Conservation (phyloP, 1,140 invertebrate species). For the Drosophila oshimai region DNA sequence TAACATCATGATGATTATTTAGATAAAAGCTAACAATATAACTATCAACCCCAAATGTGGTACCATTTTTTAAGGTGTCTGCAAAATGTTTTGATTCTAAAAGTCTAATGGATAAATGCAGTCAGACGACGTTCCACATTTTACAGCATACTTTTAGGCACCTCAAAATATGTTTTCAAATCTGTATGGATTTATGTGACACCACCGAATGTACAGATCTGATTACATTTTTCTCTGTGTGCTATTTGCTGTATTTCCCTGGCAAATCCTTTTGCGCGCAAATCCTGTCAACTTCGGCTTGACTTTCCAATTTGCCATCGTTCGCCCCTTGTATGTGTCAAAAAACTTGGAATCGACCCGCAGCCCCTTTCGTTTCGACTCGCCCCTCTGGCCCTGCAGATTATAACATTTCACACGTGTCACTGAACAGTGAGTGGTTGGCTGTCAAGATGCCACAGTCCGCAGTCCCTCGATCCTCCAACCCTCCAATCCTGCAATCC, state of each 20-base stretch:
- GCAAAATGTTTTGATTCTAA: too few relatives aligned
- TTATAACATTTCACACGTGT: slow-evolving; percentile 71
- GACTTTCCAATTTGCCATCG: slow-evolving; percentile 65
- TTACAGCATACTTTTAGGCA: too few relatives aligned
- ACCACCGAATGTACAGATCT: too few relatives aligned
- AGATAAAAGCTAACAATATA: not conserved
- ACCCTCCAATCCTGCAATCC: not conserved
- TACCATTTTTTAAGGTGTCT: too few relatives aligned
- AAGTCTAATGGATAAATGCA: too few relatives aligned
- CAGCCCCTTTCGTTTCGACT: too few relatives aligned
- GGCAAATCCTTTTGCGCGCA: slow-evolving; percentile 62
- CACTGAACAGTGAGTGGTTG: slow-evolving; percentile 73
- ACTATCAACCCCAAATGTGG: too few relatives aligned
- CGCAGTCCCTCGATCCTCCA: not conserved
- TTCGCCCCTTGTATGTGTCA: slow-evolving; percentile 64
- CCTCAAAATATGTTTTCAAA: too few relatives aligned
- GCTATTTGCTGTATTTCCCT: slow-evolving; percentile 37
- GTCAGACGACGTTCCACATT: too few relatives aligned
- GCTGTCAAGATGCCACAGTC: slow-evolving; percentile 50
- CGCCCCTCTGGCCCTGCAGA: slow-evolving; percentile 25
- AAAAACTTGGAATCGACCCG: slow-evolving; percentile 46
- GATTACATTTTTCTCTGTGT: not conserved
- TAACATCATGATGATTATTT: not conserved
- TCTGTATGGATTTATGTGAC: too few relatives aligned
- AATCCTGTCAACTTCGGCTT: slow-evolving; percentile 70